These are phyloP conservation scores for Struthidea cinerea DNA, from an alignment of 2,113 vertebrate genomes.

Conservation along the genomic window DNA sequence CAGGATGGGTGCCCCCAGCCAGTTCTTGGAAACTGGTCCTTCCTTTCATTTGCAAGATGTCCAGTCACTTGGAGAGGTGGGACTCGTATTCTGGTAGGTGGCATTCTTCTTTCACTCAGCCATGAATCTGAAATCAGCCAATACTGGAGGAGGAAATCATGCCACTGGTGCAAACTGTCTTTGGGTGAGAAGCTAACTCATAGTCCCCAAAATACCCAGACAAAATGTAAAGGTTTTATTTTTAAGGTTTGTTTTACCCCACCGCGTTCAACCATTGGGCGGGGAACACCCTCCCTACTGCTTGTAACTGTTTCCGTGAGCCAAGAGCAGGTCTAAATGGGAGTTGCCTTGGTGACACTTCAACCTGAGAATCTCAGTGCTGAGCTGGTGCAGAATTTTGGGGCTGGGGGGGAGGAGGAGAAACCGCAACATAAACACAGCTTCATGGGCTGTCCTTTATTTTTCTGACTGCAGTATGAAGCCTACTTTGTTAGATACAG, in stretches of 20 bases:
- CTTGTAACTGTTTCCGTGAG: background rate
- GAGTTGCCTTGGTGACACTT: background rate
- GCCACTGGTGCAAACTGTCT: background rate
- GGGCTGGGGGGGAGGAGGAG: background rate
- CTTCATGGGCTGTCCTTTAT: background rate
- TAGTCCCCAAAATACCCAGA: background rate
- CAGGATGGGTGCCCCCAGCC: background rate
- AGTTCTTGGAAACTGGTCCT: background rate
- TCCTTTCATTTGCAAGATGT: background rate
- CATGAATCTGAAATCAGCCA: background rate
- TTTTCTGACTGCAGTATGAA: background rate
- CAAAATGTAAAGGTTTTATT: background rate
- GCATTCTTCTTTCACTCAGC: background rate
- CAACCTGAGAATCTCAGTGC: background rate
- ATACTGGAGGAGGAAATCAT: background rate
- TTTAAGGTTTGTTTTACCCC: background rate
- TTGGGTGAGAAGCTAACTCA: background rate
- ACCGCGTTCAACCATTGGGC: background rate
- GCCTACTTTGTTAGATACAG: background rate
- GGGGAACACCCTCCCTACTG: background rate
- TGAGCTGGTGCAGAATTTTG: background rate
- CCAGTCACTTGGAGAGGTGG: background rate
- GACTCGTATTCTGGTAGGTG: background rate
- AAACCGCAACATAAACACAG: background rate
- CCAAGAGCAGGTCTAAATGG: background rate